These are phyloP conservation scores for Prietella phreatophila DNA, from an alignment of 2,113 vertebrate species.

Conservation along the genomic window DNA sequence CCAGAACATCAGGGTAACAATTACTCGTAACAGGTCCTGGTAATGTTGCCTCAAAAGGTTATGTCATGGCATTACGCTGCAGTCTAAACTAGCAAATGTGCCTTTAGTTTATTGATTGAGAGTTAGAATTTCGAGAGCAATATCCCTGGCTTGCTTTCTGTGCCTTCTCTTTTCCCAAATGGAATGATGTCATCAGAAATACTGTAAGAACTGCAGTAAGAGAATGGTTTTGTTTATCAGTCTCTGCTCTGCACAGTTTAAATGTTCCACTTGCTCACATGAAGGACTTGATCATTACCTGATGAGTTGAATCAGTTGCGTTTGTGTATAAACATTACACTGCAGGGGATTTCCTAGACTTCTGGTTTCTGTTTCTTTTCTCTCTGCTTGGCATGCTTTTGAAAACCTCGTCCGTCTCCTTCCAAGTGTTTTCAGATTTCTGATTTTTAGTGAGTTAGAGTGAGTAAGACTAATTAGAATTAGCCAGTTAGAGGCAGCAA, in stretches of 20 bases:
- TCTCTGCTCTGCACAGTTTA: neutral
- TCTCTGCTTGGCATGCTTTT: neutral
- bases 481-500: too few species aligned
- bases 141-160: neutral
- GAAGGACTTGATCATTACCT: neutral
- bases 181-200: conserved; percentile 19
- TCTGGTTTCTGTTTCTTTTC: neutral
- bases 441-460: neutral
- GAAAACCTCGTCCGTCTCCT: neutral
- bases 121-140: neutral
- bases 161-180: neutral
- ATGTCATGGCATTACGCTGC: neutral
- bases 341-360: too few species aligned
- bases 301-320: neutral
- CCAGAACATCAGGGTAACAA: neutral
- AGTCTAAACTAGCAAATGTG: neutral
- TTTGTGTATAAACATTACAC: neutral
- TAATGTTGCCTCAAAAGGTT: neutral
- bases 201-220: neutral
- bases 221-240: neutral
- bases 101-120: conserved; percentile 16
- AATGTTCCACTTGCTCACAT: neutral
- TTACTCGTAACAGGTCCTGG: neutral
- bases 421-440: neutral
- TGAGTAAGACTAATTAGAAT: too few species aligned